phyloP scores from a whole-genome alignment of 1,140 invertebrate species.

The Ceratina australensis region DNA sequence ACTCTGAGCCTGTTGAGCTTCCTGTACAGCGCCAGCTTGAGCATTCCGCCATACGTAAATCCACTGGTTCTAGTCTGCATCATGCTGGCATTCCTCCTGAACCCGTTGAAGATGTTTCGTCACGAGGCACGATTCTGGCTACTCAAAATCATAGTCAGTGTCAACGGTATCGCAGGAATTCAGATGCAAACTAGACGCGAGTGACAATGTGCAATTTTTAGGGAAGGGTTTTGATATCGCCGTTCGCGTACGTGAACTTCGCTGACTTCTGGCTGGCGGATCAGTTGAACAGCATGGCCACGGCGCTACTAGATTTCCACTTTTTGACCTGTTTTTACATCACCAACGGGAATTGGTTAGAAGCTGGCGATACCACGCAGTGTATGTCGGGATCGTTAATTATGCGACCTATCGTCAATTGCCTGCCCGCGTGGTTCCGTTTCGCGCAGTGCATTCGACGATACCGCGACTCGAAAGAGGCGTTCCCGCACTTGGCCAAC shows the following conservation, averaged over 20 bases:
- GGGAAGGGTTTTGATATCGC: constrained; percentile 93
- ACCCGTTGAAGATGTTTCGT: constrained; percentile 95
- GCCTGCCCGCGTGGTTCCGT: constrained; percentile 97
- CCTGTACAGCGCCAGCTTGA: constrained; percentile 91
- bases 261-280: constrained; percentile 99
- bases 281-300: constrained; percentile 96
- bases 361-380: constrained; percentile 82
- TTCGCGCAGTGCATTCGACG: constrained; percentile 98
- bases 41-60: constrained; percentile 94
- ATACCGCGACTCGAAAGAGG: constrained; percentile 93
- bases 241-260: constrained; percentile 97
- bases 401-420: constrained; percentile 90
- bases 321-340: constrained; percentile 93
- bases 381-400: constrained; percentile 83
- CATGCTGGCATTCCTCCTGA: constrained; percentile 94
- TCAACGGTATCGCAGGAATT: not conserved
- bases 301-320: constrained; percentile 95
- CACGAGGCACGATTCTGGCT: constrained; percentile 95
- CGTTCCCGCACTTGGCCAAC: constrained; percentile 97
- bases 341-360: constrained; percentile 86
- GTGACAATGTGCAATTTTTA: constrained; percentile 73
- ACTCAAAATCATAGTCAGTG: constrained; percentile 87
- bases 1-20: constrained; percentile 90
- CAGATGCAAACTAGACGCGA: not conserved
- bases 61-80: constrained; percentile 92